Conservation (phyloP, 2,888 invertebrate species). For the Macaria liturata region DNA sequence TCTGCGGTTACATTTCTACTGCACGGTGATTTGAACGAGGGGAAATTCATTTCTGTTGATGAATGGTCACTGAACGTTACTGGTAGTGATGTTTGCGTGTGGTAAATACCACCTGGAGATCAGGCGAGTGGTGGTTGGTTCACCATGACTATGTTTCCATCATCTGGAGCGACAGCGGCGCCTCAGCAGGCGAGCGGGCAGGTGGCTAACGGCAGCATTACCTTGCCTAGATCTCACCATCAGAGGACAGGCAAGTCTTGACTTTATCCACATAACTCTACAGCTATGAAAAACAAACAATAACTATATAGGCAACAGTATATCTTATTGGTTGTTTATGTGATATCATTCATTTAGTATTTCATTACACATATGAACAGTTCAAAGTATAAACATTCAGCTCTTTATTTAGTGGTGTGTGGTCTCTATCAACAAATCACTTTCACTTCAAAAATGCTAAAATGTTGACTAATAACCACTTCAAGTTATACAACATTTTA, state of each 20-base stretch:
- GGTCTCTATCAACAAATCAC: too few relatives aligned
- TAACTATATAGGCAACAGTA: too few relatives aligned
- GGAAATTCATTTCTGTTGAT: constrained; percentile 11
- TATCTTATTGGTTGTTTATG: too few relatives aligned
- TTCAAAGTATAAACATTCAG: too few relatives aligned
- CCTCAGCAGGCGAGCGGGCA: constrained; percentile 73
- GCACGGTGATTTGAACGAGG: constrained; percentile 4
- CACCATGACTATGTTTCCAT: constrained; percentile 73
- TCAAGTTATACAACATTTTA: too few relatives aligned
- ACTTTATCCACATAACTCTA: not conserved
- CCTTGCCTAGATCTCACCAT: constrained; percentile 76
- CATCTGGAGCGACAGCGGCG: constrained; percentile 74
- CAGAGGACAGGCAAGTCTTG: constrained; percentile 69
- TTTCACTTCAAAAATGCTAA: too few relatives aligned
- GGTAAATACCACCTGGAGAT: constrained; percentile 70
- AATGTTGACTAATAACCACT: too few relatives aligned
- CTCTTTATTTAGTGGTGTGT: too few relatives aligned
- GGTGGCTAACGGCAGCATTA: constrained; percentile 76
- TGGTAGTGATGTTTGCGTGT: constrained; percentile 74
- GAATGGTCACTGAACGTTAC: constrained; percentile 26
- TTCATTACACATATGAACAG: too few relatives aligned
- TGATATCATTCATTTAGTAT: too few relatives aligned
- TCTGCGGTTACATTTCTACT: constrained; percentile 6
- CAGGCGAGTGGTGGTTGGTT: constrained; percentile 59
- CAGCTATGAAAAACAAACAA: too few relatives aligned